Evolutionary conservation across 2,888 invertebrate genomes (phyloP), one percentile per base, ranked within the genome.

Genomic region (Drosophila emarginata): DNA sequence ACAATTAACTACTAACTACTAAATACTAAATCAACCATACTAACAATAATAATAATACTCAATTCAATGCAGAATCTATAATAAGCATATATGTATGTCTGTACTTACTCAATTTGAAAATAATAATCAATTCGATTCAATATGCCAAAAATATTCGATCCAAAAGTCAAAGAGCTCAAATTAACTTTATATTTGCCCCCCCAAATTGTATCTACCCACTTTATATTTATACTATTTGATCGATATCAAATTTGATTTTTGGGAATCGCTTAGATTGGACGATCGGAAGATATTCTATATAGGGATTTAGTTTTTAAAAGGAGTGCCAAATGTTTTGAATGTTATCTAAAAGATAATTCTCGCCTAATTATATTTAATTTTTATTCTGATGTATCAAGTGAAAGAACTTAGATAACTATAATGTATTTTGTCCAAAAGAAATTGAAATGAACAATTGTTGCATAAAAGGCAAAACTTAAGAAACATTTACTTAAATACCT

Each of bases 401-500:
- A 66, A 15, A 12, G 56, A 61, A 61, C 40, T 61, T 65, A 68
- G 63, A 73, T 65, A 69, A 79, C 66, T 57, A 50, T 64, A 61
- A 32, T 64, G 70, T 68, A 79, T 80, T 80, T 77, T 80, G 84
- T 83, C 86, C 87, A 82, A 80, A 59, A 39, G 45, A 53, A 70
- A 52, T 50, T 15, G 39, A 52, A 45, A 21, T 45, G 18, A 45
- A 45, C 45, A 45, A 45, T 45, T 45, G 45, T 72, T 72, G 72
- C 77, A 65, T 66, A 56, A 66, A 66, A 67, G 54, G 63, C 37
- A 67, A 66, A 67, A 62, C 56, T 45, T 61, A 75, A 65, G 64
- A 73, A 75, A 77, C 65, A 84, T 79, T 80, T 83, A 81, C 78
- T 81, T 81, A 79, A 77, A 83, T 45, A 80, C 72, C 75, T 77